These are phyloP conservation scores for Leucoraja ocellata DNA, from an alignment of 2,797 vertebrate genomes.

Conservation along the genomic window DNA sequence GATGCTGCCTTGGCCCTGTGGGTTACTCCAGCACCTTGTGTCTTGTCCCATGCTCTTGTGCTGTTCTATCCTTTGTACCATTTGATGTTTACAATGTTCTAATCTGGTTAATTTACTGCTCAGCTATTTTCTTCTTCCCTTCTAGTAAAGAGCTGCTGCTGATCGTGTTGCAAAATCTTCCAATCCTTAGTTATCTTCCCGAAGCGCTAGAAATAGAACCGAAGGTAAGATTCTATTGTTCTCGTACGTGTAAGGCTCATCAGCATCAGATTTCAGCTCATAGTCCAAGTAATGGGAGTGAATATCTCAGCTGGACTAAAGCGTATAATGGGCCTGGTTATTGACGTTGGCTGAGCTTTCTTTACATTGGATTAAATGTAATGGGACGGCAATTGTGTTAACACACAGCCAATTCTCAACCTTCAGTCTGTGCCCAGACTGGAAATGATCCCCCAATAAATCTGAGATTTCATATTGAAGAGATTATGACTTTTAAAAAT, in stretches of 20 bases:
- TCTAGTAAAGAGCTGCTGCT: conserved; percentile 65
- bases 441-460: neutral
- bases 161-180: conserved; percentile 62
- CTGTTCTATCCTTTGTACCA: neutral
- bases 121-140: conserved; percentile 42
- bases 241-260: neutral
- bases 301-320: neutral
- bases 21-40: too few relatives aligned
- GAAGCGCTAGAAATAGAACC: conserved; percentile 57
- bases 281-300: neutral
- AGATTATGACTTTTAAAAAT: neutral
- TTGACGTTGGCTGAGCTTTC: neutral
- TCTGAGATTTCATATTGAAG: neutral
- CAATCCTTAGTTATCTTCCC: conserved; percentile 60
- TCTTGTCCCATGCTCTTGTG: neutral
- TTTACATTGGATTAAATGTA: neutral
- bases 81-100: neutral
- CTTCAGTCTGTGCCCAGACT: neutral
- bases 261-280: neutral
- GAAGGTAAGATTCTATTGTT: conserved; percentile 57
- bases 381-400: neutral
- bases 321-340: neutral
- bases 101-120: neutral
- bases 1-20: too few relatives aligned
- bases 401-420: neutral